Base-by-base conservation (phyloP, 2,888 invertebrate genomes). In the Mycogona germanica region DNA sequence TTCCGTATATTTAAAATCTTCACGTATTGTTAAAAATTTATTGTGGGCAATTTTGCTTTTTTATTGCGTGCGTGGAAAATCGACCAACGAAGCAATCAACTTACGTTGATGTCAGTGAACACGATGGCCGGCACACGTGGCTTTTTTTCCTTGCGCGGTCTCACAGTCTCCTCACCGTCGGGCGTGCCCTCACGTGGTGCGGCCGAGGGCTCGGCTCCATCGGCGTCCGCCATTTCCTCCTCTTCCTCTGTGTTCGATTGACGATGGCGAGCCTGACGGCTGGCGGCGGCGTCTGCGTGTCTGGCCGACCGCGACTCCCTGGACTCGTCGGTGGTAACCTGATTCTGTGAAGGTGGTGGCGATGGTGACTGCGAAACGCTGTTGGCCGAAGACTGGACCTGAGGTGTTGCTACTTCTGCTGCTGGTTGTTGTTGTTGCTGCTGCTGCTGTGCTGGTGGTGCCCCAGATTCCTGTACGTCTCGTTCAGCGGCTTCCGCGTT, bases 51-150 rank as follows among this genome's bases (percentile, higher is more conserved):
- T n/a, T n/a, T n/a, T n/a, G n/a, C n/a, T n/a, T n/a, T n/a, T n/a
- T n/a, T n/a, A n/a, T n/a, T n/a, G n/a, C n/a, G n/a, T n/a, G n/a
- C n/a, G n/a, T n/a, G n/a, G n/a, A n/a, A n/a, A n/a, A n/a, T n/a
- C n/a, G n/a, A n/a, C n/a, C n/a, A n/a, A n/a, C n/a, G n/a, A n/a
- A n/a, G n/a, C n/a, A n/a, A 45, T 17, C 19, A 12, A 58, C 62
- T 62, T 55, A 63, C 64, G 48, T 64, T 60, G n/a, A 64, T 59
- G 53, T 64, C 61, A 23, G 57, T 58, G 42, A 58, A 64, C 17
- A 60, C 40, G 17, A 62, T 56, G 3, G 63, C 62, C n/a, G 63
- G 62, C 38, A 64, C 64, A 9, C 54, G 37, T 19, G 58, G 55
- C 47, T 52, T 58, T 51, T 47, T 56, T 38, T 56, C 55, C 46